Evolutionary conservation across 1,140 invertebrate genomes (phyloP), one percentile per base, ranked within the genome.

Genomic region (Ceratina australensis): DNA sequence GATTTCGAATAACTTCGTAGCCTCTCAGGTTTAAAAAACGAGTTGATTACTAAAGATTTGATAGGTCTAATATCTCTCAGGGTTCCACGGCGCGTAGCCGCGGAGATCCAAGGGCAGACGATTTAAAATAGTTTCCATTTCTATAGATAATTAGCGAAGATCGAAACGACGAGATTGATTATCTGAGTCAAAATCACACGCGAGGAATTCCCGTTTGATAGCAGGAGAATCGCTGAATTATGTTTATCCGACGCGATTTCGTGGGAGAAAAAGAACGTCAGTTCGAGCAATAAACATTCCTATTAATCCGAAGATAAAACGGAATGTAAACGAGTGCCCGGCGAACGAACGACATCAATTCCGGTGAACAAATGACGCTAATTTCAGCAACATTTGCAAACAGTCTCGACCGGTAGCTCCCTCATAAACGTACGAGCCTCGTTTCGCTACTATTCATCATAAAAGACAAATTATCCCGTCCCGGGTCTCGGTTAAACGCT

Each of bases 371-470:
- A 57, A 28, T 76, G 74, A 76, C 26, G 49, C 54, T 76, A 69
- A 69, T 61, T 76, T 69, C 28, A 33, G 16, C 65, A 52, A 47
- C 56, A 47, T 60, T 65, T 52, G 65, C 66, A 42, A 72, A 72
- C 42, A 56, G 42, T 50, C 26, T 50, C 47, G 12, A 33, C 56
- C 56, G 42, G 65, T 67, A 69, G 73, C 65, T 20, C 56, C 56
- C 65, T 69, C 54, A 76, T 76, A 60, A 76, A 76, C 56, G 65
- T 60, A 76, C 42, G 66, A 60, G 68, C 65, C 65, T 18, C 73
- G 54, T 76, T 76, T 67, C 56, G 52, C 65, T 24, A n/a, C 73
- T 50, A 76, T 69, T 52, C 15, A 61, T 76, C 74, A 69, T 42
- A 52, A 50, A 2, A 76, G 65, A 76, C 65, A 76, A 60, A 76